These are phyloP conservation scores for Maniola hyperantus DNA, from an alignment of 2,888 invertebrate species.

Conservation along the genomic window DNA sequence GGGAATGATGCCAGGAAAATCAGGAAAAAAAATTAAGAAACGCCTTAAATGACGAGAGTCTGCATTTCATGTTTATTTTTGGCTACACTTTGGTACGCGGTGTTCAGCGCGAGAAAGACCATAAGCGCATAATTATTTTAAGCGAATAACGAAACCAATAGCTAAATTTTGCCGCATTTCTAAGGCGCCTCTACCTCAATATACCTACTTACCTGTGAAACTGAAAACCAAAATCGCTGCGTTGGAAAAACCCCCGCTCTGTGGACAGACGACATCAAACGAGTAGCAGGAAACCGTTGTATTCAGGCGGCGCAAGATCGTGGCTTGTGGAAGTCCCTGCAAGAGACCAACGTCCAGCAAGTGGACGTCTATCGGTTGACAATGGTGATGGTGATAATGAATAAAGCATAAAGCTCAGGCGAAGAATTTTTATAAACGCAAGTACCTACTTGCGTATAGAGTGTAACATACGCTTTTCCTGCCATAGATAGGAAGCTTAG, in stretches of 20 bases:
- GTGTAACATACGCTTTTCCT: slow-evolving; percentile 51
- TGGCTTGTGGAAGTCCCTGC: too few relatives aligned
- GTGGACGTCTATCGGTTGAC: too few relatives aligned
- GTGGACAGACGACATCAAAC: too few relatives aligned
- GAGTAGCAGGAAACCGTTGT: too few relatives aligned
- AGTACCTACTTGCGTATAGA: too few relatives aligned
- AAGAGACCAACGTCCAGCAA: too few relatives aligned
- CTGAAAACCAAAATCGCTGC: too few relatives aligned
- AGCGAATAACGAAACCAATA: not conserved
- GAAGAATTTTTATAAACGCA: slow-evolving; percentile 59
- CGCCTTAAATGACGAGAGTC: slow-evolving; percentile 29
- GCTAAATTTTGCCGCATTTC: not conserved
- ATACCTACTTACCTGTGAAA: not conserved
- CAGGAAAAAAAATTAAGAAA: slow-evolving; percentile 35
- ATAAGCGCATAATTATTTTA: slow-evolving; percentile 3
- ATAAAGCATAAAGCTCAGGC: slow-evolving; percentile 51
- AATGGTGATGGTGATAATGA: slow-evolving; percentile 19
- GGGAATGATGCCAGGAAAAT: slow-evolving; percentile 38
- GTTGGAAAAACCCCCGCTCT: too few relatives aligned
- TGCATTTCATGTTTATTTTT: slow-evolving; percentile 25
- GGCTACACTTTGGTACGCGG: slow-evolving; percentile 8
- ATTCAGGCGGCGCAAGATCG: too few relatives aligned
- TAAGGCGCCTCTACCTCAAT: not conserved
- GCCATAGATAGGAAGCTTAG: slow-evolving; percentile 51
- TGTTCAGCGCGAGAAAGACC: not conserved